phyloP scores from a whole-genome alignment of 2,888 invertebrate species.

The Auanema sp. region DNA sequence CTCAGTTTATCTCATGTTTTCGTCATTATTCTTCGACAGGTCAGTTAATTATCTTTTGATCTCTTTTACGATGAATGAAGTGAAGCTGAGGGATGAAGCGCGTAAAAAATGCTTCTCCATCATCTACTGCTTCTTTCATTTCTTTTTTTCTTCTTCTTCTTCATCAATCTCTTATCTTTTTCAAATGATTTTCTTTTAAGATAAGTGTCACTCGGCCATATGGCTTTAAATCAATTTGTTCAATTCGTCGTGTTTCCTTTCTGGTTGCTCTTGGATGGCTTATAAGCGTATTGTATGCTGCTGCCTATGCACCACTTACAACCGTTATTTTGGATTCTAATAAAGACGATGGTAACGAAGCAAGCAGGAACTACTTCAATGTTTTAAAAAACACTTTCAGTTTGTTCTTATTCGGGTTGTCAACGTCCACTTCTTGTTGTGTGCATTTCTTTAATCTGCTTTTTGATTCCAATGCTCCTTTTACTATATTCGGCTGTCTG shows the following conservation, averaged over 20 bases:
- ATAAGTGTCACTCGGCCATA: constrained; percentile 45
- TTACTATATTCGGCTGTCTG: constrained; percentile 38
- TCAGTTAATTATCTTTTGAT: constrained; percentile 10
- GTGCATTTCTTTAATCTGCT: constrained; percentile 34
- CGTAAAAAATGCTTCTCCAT: no score
- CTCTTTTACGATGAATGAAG: not conserved
- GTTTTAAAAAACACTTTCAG: constrained; percentile 24
- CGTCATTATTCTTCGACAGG: constrained; percentile 45
- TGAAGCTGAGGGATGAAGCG: not conserved
- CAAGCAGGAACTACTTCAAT: no score
- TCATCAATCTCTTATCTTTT: not conserved
- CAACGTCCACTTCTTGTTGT: constrained; percentile 47
- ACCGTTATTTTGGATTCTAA: constrained; percentile 38
- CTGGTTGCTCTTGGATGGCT: constrained; percentile 34
- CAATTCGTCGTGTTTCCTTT: constrained; percentile 30
- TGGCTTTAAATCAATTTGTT: constrained; percentile 41
- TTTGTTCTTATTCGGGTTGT: constrained; percentile 41
- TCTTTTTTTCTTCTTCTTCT: not conserved
- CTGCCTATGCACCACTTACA: constrained; percentile 40
- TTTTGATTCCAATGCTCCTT: constrained; percentile 40
- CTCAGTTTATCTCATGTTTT: constrained; percentile 45
- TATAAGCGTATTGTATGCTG: constrained; percentile 36
- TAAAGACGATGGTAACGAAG: constrained; percentile 21
- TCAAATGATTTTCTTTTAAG: constrained; percentile 21
- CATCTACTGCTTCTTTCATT: not conserved